Evolutionary conservation across 2,888 invertebrate genomes (phyloP), one percentile per base, ranked within the genome.

Genomic region (Rhagium mordax): DNA sequence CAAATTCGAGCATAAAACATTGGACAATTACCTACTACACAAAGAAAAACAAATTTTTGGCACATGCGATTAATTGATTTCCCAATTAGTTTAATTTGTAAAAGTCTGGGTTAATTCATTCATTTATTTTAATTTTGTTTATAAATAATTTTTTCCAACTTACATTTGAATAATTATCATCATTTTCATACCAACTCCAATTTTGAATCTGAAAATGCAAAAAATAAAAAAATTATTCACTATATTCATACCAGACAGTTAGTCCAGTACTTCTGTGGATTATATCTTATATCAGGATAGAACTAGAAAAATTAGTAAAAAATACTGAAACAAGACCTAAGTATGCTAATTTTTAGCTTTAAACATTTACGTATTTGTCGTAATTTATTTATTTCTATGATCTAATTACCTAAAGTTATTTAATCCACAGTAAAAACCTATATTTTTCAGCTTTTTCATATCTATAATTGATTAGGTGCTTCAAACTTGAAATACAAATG

Each of bases 151-250:
- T 41, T 41, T 41, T 41, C 41, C 41, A 73, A 78, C 78, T 78
- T 78, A 78, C 78, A 74, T 68, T 74, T 27, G 65, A 71, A 71
- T 48, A 74, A 75, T 27, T 61, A 70, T 78, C 78, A 73, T 77
- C 77, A 66, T 67, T 76, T 72, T 78, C 72, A 74, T 72, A 74
- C 72, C 75, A 74, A 21, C 68, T 76, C 74, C 75, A 72, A 74
- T 78, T 78, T 73, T 69, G 78, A 65, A 78, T 78, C 78, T 78
- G 78, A 74, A 76, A 73, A 68, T 21, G 51, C 10, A 51, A 51
- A 41, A 75, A 72, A 70, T 55, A 55, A 33, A 51, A 69, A 60
- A 65, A 73, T 71, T 73, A 75, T 66, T 49, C 27, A 29, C 10
- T 16, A 16, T 59, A 15, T 3, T 51, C 20, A 51, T 51, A 51